Percentiles rank a stretch among this genome's conserved stretches.
These are phyloP conservation scores for Drosophila bocki DNA, from an alignment of 1,140 invertebrate genomes.

Conservation along the genomic window DNA sequence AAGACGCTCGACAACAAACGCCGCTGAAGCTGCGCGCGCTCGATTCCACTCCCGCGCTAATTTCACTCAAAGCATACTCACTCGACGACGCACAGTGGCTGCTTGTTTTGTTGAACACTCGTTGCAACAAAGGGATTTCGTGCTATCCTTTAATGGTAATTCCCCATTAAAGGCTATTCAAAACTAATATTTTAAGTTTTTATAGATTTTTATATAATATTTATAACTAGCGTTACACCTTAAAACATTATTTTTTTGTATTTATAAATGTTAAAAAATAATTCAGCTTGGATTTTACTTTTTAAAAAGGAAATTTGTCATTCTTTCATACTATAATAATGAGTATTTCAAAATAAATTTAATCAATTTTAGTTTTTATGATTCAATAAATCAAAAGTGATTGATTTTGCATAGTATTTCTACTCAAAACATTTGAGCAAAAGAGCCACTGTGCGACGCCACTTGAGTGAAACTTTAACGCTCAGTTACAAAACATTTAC, in stretches of 20 bases:
- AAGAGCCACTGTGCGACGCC: not conserved
- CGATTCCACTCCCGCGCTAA: conserved; percentile 22
- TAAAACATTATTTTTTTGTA: too few relatives aligned
- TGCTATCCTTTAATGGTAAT: not conserved
- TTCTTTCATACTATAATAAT: too few relatives aligned
- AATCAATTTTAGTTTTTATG: too few relatives aligned
- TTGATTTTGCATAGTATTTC: not conserved
- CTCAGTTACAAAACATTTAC: conserved; percentile 60
- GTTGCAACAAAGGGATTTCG: not conserved
- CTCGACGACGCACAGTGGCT: conserved; percentile 12
- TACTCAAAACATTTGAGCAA: not conserved
- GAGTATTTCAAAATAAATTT: too few relatives aligned
- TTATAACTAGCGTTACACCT: too few relatives aligned
- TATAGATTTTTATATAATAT: not conserved
- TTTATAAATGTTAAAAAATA: not conserved
- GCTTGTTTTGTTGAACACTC: not conserved
- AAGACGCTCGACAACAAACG: conserved; percentile 66
- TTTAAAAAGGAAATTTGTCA: too few relatives aligned
- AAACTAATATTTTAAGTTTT: not conserved
- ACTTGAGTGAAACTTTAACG: conserved; percentile 2
- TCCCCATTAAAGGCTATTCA: too few relatives aligned
- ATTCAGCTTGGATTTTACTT: too few relatives aligned
- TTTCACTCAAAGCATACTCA: conserved; percentile 51
- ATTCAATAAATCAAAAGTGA: not conserved
- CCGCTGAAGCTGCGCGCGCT: conserved; percentile 60